These are phyloP conservation scores for Mimumesa dahlbomi DNA, from an alignment of 2,888 invertebrate genomes.

Conservation along the genomic window DNA sequence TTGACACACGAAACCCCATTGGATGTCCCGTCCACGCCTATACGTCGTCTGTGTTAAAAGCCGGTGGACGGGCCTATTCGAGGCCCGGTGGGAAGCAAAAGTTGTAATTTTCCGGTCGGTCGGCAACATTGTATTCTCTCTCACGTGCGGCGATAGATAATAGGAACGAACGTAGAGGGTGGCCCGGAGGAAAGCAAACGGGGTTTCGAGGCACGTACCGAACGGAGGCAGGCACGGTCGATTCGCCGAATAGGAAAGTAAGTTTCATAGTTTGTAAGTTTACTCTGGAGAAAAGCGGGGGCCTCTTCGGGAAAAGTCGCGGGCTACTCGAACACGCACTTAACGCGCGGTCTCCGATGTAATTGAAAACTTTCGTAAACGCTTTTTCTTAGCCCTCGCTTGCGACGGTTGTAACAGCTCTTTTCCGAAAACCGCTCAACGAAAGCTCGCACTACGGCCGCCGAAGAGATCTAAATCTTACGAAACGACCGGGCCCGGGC, in stretches of 20 bases:
- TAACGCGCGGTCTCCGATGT: slow-evolving; percentile 59
- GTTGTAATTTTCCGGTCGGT: slow-evolving; percentile 59
- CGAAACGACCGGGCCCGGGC: too few relatives aligned
- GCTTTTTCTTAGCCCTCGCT: slow-evolving; percentile 31
- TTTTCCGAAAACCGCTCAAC: too few relatives aligned
- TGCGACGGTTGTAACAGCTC: too few relatives aligned
- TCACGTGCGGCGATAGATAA: slow-evolving; percentile 49
- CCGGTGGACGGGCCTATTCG: too few relatives aligned
- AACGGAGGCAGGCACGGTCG: slow-evolving; percentile 52
- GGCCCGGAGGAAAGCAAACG: slow-evolving; percentile 17
- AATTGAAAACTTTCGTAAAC: slow-evolving; percentile 62
- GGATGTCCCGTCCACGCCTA: too few relatives aligned
- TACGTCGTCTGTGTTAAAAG: too few relatives aligned
- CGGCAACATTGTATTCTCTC: slow-evolving; percentile 43
- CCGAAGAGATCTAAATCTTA: too few relatives aligned
- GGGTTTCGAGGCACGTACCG: slow-evolving; percentile 56
- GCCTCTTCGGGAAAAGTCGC: neutral
- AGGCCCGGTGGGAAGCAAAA: too few relatives aligned
- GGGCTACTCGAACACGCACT: slow-evolving; percentile 46
- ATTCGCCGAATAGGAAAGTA: slow-evolving; percentile 64
- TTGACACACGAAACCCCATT: too few relatives aligned
- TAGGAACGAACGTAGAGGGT: slow-evolving; percentile 14
- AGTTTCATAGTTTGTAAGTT: slow-evolving; percentile 68
- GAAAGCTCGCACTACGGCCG: too few relatives aligned
- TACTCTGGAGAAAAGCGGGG: slow-evolving; percentile 35